phyloP scores from a whole-genome alignment of 2,888 invertebrate species.

The Ophioninae sp. region DNA sequence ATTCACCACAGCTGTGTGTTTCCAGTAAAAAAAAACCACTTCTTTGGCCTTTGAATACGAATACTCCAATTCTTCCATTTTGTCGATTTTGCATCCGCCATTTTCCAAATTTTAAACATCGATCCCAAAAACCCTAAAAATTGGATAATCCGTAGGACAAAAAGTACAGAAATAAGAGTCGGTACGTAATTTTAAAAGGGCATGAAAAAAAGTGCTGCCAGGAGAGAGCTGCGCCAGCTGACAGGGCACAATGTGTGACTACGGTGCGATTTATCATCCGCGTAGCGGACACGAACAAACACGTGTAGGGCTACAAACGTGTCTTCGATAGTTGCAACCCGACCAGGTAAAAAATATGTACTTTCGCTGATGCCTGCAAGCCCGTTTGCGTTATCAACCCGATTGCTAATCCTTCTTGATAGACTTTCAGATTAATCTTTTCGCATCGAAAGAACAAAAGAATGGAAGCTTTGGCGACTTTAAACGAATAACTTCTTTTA shows the following conservation, averaged over 20 bases:
- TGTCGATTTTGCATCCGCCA: too few species aligned
- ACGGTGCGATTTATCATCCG: constrained; percentile 53
- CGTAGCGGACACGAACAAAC: constrained; percentile 26
- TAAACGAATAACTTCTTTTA: too few species aligned
- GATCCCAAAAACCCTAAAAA: background rate
- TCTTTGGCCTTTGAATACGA: too few species aligned
- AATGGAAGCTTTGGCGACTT: too few species aligned
- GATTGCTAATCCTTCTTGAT: too few species aligned
- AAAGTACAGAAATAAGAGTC: background rate
- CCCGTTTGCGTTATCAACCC: too few species aligned
- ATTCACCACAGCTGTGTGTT: too few species aligned
- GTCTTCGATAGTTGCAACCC: constrained; percentile 3
- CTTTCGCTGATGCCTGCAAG: too few species aligned
- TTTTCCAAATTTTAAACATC: background rate
- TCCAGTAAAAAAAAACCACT: too few species aligned
- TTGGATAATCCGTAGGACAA: background rate
- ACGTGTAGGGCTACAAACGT: background rate
- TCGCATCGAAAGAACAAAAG: too few species aligned
- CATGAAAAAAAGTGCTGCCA: constrained; percentile 5
- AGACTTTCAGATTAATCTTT: too few species aligned
- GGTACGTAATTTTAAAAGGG: constrained; percentile 1
- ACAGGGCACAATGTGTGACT: constrained; percentile 44
- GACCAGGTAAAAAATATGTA: background rate
- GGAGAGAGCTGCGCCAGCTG: constrained; percentile 26
- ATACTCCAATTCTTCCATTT: too few species aligned